phyloP scores from a whole-genome alignment of 2,888 invertebrate species.

The Tinea trinotella region DNA sequence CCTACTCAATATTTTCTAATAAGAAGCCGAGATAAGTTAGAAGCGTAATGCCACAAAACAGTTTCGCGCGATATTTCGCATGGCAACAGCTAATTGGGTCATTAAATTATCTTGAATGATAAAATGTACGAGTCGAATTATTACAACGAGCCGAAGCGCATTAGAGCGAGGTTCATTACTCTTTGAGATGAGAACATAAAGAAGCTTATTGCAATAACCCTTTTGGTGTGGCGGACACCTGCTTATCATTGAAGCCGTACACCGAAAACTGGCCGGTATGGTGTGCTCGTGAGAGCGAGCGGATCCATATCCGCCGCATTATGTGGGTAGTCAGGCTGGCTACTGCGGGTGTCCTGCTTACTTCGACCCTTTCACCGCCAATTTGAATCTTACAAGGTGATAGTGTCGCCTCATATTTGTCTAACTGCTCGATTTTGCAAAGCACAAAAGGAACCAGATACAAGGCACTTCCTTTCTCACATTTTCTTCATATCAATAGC shows the following conservation, averaged over 20 bases:
- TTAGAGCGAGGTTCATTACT: conserved; percentile 69
- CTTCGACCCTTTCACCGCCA: conserved; percentile 53
- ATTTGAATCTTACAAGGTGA: conserved; percentile 56
- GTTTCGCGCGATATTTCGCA: background rate
- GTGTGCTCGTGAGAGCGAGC: conserved; percentile 60
- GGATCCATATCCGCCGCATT: conserved; percentile 70
- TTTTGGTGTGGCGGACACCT: conserved; percentile 70
- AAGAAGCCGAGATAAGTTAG: background rate
- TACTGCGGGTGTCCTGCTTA: conserved; percentile 64
- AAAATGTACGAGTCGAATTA: background rate
- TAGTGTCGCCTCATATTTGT: conserved; percentile 49
- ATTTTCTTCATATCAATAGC: conserved; percentile 66
- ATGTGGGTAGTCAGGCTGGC: conserved; percentile 64
- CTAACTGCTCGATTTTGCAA: conserved; percentile 28
- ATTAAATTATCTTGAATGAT: background rate
- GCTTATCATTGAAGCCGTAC: conserved; percentile 71
- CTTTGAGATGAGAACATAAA: conserved; percentile 72
- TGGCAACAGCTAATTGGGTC: conserved; percentile 4
- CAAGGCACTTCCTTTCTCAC: conserved; percentile 67
- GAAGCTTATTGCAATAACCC: conserved; percentile 71
- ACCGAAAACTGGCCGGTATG: conserved; percentile 65
- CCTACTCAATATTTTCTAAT: too few relatives aligned
- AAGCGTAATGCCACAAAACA: background rate
- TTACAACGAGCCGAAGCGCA: conserved; percentile 2
- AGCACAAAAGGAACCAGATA: conserved; percentile 11